Conservation (phyloP, 2,113 vertebrate species). For the Vanacampus margaritifer region DNA sequence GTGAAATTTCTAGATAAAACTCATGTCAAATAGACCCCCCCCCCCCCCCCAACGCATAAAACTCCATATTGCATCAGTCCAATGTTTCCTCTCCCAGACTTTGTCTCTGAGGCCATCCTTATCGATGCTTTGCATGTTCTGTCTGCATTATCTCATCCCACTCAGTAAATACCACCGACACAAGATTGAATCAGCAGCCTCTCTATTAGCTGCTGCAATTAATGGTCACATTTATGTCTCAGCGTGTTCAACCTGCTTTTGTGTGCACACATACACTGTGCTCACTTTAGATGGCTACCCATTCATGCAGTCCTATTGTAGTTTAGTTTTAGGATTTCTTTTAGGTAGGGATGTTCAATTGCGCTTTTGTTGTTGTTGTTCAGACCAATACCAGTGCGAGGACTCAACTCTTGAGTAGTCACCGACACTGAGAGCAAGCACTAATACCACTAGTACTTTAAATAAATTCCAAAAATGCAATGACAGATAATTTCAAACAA, state of each 20-base stretch:
- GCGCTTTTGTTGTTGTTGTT: too few relatives aligned
- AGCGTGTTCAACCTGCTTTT: constrained; percentile 14
- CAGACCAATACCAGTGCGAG: too few relatives aligned
- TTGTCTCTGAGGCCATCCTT: constrained; percentile 25
- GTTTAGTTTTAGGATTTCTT: too few relatives aligned
- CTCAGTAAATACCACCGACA: constrained; percentile 39
- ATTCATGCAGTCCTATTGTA: too few relatives aligned
- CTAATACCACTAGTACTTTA: too few relatives aligned
- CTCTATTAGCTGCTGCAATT: constrained; percentile 56
- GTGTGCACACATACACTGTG: background rate
- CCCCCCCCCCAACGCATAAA: background rate
- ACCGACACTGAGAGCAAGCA: too few relatives aligned
- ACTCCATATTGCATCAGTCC: constrained; percentile 9
- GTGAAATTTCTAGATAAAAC: background rate
- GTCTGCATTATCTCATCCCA: constrained; percentile 14
- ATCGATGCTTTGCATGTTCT: constrained; percentile 36
- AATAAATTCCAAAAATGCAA: too few relatives aligned
- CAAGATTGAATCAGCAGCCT: constrained; percentile 44
- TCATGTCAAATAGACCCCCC: background rate
- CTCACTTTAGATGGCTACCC: background rate
- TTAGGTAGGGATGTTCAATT: too few relatives aligned
- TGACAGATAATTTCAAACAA: too few relatives aligned
- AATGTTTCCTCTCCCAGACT: constrained; percentile 18
- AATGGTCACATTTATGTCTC: constrained; percentile 24
- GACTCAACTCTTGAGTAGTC: too few relatives aligned